phyloP scores from a whole-genome alignment of 1,140 invertebrate genomes.

The Aphidius ervi region DNA sequence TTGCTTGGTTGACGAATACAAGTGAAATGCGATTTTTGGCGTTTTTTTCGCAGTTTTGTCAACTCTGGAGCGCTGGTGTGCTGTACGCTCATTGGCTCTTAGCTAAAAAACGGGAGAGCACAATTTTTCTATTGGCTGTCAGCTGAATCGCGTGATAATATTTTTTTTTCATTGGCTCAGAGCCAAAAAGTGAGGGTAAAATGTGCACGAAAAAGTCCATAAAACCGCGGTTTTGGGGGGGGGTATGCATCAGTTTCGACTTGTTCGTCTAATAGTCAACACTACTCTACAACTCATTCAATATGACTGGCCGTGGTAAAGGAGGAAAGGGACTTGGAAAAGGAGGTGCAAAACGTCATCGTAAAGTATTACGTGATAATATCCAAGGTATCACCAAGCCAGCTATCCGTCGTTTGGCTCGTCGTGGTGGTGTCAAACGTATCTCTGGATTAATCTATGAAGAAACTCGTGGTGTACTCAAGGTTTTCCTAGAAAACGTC shows the following conservation, averaged over 20 bases:
- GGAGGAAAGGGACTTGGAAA: slow-evolving; percentile 2
- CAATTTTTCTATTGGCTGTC: too few relatives aligned
- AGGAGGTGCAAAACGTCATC: slow-evolving; percentile 3
- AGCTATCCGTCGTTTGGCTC: slow-evolving; percentile 1
- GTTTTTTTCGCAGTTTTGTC: too few relatives aligned
- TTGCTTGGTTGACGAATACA: too few relatives aligned
- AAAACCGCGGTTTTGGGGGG: background rate
- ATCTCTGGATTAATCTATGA: slow-evolving; percentile 2
- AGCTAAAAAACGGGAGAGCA: too few relatives aligned
- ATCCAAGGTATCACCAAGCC: slow-evolving; percentile 4
- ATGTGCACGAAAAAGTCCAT: background rate
- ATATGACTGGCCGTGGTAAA: slow-evolving; percentile 1
- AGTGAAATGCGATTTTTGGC: too few relatives aligned
- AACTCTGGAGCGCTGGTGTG: too few relatives aligned
- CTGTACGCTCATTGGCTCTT: too few relatives aligned
- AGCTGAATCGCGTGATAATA: too few relatives aligned
- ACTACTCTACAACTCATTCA: too few relatives aligned
- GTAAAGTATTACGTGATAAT: slow-evolving; percentile 3
- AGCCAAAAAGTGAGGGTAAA: background rate
- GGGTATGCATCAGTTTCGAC: background rate
- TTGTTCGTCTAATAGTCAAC: background rate
- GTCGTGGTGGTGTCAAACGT: slow-evolving; percentile 6
- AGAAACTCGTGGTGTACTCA: slow-evolving; percentile 4
- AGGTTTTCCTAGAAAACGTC: slow-evolving; percentile 3
- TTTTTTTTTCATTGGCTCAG: too few relatives aligned